These are phyloP conservation scores for Equus przewalskii DNA, from an alignment of 2,113 vertebrate genomes.

Conservation along the genomic window DNA sequence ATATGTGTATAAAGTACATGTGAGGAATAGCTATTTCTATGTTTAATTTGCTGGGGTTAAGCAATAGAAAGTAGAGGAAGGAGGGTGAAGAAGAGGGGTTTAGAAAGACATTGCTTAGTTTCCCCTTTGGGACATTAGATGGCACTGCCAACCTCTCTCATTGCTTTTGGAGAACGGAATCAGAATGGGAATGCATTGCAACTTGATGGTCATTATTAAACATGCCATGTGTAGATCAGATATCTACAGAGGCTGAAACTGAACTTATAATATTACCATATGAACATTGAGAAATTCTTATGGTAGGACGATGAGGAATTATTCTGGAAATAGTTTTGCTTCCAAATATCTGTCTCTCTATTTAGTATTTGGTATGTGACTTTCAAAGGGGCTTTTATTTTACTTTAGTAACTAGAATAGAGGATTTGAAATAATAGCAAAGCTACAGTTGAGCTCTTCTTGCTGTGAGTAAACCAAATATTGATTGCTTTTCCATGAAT, in stretches of 20 bases:
- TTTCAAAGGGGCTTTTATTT: background rate
- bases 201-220: background rate
- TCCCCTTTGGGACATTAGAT: background rate
- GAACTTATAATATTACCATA: background rate
- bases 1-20: background rate
- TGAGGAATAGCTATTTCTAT: background rate
- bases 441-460: background rate
- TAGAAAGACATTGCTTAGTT: background rate
- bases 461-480: slow-evolving; percentile 1
- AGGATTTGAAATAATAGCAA: slow-evolving; percentile 33
- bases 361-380: background rate
- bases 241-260: background rate
- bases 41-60: slow-evolving; percentile 20
- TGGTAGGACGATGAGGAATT: background rate
- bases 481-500: background rate
- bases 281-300: background rate
- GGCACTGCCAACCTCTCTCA: background rate
- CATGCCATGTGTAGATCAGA: background rate
- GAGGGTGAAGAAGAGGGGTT: background rate
- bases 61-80: background rate
- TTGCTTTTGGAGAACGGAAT: background rate
- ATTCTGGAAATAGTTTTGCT: background rate
- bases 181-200: background rate
- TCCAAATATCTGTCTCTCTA: background rate
- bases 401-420: background rate